Evolutionary conservation across 2,797 vertebrate genomes (phyloP), one percentile per base, ranked within the genome.

Genomic region (Anomalospiza imberbis): DNA sequence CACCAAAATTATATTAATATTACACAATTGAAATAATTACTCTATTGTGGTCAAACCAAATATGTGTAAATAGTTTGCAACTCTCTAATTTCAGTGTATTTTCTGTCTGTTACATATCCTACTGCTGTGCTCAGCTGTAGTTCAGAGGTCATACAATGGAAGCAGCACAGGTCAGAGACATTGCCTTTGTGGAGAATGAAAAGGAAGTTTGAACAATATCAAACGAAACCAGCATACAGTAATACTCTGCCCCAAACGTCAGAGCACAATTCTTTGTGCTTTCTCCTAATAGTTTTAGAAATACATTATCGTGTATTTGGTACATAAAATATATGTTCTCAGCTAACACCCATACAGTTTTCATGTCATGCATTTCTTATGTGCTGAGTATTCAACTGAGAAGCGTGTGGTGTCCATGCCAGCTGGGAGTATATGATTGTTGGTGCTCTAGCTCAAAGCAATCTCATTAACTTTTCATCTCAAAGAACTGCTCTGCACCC

Each of bases 391-490:
- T 85, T 61, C 1, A 4, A 5, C 38, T 42, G 53, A 74, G 34
- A 71, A 76, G 16, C 0, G 0, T 76, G 17, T 18, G 40, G 36
- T 48, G 34, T 50, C 63, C 1, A 0, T 60, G 77, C 32, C 17
- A 51, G 40, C 13, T 76, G 77, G 31, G 40, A 93, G 28, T 1
- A 7, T 17, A 63, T 11, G 22, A 44, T 9, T 70, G 36, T 42
- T 63, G 34, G n/a, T 85, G 57, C 48, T 74, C 53, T 60, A 80
- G 34, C 61, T 83, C 45, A 91, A 77, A 95, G 38, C 54, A 71
- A 42, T 81, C 50, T 91, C 66, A 50, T 84, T 94, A 89, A 72
- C 50, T 91, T 88, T 91, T 85, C 53, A 74, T 87, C 10, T 70
- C 17, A 28, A 63, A 55, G 54, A 90, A 20, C 51, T 34, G n/a